phyloP scores from a whole-genome alignment of 2,888 invertebrate species.

The Cetonia aurata region DNA sequence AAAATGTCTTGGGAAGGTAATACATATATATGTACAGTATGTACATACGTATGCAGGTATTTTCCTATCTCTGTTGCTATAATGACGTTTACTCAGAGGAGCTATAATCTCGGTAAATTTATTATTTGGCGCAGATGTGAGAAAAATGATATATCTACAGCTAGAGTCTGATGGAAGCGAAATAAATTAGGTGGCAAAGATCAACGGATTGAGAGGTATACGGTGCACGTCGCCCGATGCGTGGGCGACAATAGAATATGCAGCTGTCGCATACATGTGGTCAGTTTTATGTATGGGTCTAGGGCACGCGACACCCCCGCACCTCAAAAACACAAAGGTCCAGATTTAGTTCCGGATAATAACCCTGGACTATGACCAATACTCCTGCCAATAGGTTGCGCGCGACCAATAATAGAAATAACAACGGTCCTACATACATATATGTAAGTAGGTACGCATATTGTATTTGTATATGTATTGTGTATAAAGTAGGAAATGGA shows the following conservation, averaged over 20 bases:
- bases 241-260: constrained; percentile 64
- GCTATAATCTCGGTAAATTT: too few relatives aligned
- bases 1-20: too few relatives aligned
- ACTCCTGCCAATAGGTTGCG: constrained; percentile 21
- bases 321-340: constrained; percentile 60
- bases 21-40: too few relatives aligned
- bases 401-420: not conserved
- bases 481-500: too few relatives aligned
- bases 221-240: constrained; percentile 52
- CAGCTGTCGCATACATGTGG: constrained; percentile 63
- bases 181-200: constrained; percentile 63
- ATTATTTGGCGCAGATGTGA: constrained; percentile 1
- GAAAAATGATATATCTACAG: constrained; percentile 5
- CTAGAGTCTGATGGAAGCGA: constrained; percentile 55
- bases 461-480: too few relatives aligned
- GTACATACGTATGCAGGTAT: too few relatives aligned
- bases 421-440: not conserved
- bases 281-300: constrained; percentile 46
- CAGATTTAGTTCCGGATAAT: constrained; percentile 67
- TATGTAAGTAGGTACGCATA: too few relatives aligned
- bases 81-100: too few relatives aligned
- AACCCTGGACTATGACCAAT: constrained; percentile 58
- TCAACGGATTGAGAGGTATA: constrained; percentile 57
- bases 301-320: constrained; percentile 57
- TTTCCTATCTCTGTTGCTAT: too few relatives aligned